Evolutionary conservation across 2,888 invertebrate genomes (phyloP).

Genomic region (Nomada flava): DNA sequence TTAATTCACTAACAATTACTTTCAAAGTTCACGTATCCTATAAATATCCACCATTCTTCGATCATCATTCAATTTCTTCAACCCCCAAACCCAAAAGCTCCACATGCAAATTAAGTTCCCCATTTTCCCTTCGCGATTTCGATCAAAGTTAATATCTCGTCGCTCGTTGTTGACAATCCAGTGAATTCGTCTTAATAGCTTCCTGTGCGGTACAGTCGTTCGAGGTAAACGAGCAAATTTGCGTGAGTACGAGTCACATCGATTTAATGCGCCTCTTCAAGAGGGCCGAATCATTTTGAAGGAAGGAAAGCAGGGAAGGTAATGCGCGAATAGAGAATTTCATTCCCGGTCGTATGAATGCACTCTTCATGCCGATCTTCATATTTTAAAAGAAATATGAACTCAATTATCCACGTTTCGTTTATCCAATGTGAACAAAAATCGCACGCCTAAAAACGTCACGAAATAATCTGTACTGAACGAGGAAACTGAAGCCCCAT

Average conservation of each 20-base stretch:
- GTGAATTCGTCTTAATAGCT: conserved; percentile 23
- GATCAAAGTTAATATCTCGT: conserved; percentile 10
- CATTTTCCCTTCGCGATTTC: neutral
- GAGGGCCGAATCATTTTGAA: conserved; percentile 30
- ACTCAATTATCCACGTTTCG: too few relatives aligned
- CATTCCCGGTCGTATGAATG: conserved; percentile 4
- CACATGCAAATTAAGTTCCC: too few relatives aligned
- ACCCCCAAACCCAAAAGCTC: too few relatives aligned
- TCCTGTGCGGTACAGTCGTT: conserved; percentile 1
- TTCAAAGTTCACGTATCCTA: too few relatives aligned
- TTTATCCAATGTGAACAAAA: too few relatives aligned
- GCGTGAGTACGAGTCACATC: conserved; percentile 49
- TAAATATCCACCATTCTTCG: too few relatives aligned
- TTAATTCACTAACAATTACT: too few relatives aligned
- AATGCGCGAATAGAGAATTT: conserved; percentile 48
- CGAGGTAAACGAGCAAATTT: conserved; percentile 48
- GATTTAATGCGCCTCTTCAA: conserved; percentile 44
- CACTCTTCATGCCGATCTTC: conserved; percentile 30
- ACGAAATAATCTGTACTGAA: too few relatives aligned
- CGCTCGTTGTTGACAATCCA: neutral
- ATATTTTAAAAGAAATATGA: conserved; percentile 24
- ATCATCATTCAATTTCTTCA: too few relatives aligned
- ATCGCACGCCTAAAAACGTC: too few relatives aligned
- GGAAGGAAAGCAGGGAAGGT: conserved; percentile 8
- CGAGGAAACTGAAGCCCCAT: too few relatives aligned